Percentiles rank a stretch among this genome's conserved stretches.
Evolutionary conservation across 2,888 invertebrate species (phyloP).

Genomic region (Andrena chrysosceles): DNA sequence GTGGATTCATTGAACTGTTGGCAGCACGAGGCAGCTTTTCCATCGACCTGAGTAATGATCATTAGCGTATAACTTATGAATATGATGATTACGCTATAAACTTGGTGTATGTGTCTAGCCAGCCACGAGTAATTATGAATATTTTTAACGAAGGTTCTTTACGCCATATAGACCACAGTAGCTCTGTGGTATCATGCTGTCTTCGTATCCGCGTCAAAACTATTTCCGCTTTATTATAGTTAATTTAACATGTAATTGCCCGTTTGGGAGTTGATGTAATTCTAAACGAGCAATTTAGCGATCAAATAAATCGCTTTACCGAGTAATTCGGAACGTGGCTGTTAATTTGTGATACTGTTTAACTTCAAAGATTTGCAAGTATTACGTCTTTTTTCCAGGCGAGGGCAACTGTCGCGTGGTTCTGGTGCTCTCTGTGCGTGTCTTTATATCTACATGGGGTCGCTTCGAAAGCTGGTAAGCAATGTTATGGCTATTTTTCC

Average conservation of each 20-base stretch:
- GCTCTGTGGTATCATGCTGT: not conserved
- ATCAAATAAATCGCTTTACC: not conserved
- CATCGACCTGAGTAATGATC: slow-evolving; percentile 18
- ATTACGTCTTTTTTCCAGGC: slow-evolving; percentile 74
- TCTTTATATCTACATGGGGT: slow-evolving; percentile 74
- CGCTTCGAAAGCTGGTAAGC: slow-evolving; percentile 80
- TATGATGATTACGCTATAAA: slow-evolving; percentile 44
- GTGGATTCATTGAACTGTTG: slow-evolving; percentile 11
- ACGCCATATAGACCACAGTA: not conserved
- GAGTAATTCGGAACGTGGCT: not conserved
- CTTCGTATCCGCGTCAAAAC: not conserved
- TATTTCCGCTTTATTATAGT: not conserved
- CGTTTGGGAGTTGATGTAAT: not conserved
- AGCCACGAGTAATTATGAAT: slow-evolving; percentile 35
- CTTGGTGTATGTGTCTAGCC: slow-evolving; percentile 4
- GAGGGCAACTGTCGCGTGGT: slow-evolving; percentile 73
- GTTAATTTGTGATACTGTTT: not conserved
- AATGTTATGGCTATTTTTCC: not conserved
- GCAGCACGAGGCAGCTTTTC: not conserved
- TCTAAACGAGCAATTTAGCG: slow-evolving; percentile 2
- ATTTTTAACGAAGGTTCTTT: slow-evolving; percentile 29
- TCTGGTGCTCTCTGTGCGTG: slow-evolving; percentile 76
- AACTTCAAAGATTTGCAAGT: not conserved
- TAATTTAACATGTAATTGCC: slow-evolving; percentile 16
- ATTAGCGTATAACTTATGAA: slow-evolving; percentile 36